phyloP scores from a whole-genome alignment of 2,113 vertebrate species.

The Equus przewalskii region DNA sequence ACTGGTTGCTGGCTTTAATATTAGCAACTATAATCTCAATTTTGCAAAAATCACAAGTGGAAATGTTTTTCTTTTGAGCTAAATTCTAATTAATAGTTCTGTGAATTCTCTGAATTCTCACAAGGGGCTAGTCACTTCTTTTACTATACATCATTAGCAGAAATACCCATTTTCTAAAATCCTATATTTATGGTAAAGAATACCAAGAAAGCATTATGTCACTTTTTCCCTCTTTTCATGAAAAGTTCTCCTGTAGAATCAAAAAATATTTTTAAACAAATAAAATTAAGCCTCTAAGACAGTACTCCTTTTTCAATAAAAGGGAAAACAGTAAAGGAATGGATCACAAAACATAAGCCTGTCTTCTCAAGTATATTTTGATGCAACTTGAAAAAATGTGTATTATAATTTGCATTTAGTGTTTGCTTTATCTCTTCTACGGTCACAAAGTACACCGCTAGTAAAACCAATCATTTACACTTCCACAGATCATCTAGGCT shows the following conservation, averaged over 20 bases:
- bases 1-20: background rate
- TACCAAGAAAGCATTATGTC: background rate
- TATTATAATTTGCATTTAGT: slow-evolving; percentile 42
- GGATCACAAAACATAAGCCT: background rate
- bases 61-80: slow-evolving; percentile 7
- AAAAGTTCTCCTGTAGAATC: background rate
- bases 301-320: background rate
- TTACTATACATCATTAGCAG: slow-evolving; percentile 8
- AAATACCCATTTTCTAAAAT: slow-evolving; percentile 34
- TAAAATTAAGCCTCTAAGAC: background rate
- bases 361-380: background rate
- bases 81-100: background rate
- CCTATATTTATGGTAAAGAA: background rate
- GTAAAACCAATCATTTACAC: slow-evolving; percentile 22
- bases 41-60: background rate
- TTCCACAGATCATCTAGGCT: background rate
- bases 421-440: background rate
- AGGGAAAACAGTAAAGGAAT: background rate
- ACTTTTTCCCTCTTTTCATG: background rate
- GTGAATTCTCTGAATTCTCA: slow-evolving; percentile 38
- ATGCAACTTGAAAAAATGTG: background rate
- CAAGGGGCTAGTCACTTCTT: background rate
- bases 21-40: background rate
- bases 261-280: slow-evolving; percentile 58
- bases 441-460: background rate